phyloP scores from a whole-genome alignment of 2,797 vertebrate genomes.

The Psittacula derbiana region DNA sequence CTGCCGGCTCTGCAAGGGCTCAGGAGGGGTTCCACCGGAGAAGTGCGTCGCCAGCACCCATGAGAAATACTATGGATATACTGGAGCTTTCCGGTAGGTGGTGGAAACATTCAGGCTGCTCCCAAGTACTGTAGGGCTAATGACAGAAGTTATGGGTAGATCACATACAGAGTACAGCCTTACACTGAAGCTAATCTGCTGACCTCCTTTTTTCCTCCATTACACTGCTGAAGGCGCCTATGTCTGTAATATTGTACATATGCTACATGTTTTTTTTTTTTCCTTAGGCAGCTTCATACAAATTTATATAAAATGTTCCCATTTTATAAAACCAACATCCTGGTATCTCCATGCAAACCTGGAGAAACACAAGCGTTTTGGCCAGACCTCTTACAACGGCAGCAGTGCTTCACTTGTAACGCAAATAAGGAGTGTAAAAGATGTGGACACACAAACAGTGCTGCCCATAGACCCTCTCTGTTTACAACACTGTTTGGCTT shows the following conservation, averaged over 20 bases:
- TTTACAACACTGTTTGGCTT: neutral
- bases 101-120: neutral
- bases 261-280: neutral
- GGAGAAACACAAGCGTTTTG: neutral
- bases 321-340: neutral
- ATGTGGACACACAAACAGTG: neutral
- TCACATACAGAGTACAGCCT: neutral
- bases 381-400: neutral
- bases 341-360: neutral
- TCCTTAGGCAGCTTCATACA: neutral
- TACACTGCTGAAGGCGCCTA: neutral
- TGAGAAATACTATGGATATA: conserved; percentile 45
- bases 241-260: neutral
- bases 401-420: neutral
- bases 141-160: neutral
- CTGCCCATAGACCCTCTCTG: neutral
- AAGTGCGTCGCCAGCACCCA: conserved; percentile 37
- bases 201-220: neutral
- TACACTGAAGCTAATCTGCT: rapidly evolving
- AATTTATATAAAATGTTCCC: neutral
- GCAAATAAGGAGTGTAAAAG: neutral
- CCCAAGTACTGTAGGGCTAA: neutral
- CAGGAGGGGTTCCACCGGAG: neutral
- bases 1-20: conserved; percentile 53
- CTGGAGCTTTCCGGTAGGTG: conserved; percentile 33